Base-by-base conservation (phyloP, 1,140 invertebrate genomes). In the Bombus affinis region DNA sequence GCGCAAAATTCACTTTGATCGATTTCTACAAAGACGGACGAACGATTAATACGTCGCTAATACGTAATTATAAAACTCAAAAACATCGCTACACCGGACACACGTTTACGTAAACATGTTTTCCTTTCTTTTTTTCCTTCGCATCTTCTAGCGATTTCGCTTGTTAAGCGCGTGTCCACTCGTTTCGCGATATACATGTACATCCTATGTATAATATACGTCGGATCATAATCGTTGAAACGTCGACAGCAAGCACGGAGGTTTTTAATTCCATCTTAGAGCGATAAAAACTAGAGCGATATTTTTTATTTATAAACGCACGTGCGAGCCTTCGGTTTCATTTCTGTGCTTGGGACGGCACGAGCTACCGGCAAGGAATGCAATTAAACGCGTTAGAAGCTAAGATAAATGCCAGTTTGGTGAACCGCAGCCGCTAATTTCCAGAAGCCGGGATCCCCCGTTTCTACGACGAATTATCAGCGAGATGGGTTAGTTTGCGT, bases 401-500 rank as follows among this genome's bases (percentile, higher is more conserved):
- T 70, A 71, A 81, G 68, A 81, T 71, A 66, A 81, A 78, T 32
- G 76, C 59, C 59, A 44, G 59, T 65, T 66, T 15, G 76, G 76
- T 25, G 76, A 78, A 78, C 76, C 76, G 76, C 76, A n/a, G 37
- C 76, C 39, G 59, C 76, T 66, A 78, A 78, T 78, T 78, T 66
- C 76, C 59, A 78, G 59, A 78, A 65, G 44, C 76, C 76, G 6
- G 39, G 32, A 28, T 10, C 32, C 25, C 22, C 25, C 73, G 13
- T 39, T 71, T 32, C 42, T 13, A 39, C 39, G n/a, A 72, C 79
- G 59, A 84, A 79, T 87, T 83, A 79, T 25, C 35, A 62, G 15
- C 13, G n/a, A 66, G 72, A 85, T 85, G 22, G 65, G 75, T 81
- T 65, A 76, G 66, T 76, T 85, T 72, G 65, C 32, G 25, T 57